Evolutionary conservation across 2,888 invertebrate genomes (phyloP).

Genomic region (Limnephilus marmoratus): DNA sequence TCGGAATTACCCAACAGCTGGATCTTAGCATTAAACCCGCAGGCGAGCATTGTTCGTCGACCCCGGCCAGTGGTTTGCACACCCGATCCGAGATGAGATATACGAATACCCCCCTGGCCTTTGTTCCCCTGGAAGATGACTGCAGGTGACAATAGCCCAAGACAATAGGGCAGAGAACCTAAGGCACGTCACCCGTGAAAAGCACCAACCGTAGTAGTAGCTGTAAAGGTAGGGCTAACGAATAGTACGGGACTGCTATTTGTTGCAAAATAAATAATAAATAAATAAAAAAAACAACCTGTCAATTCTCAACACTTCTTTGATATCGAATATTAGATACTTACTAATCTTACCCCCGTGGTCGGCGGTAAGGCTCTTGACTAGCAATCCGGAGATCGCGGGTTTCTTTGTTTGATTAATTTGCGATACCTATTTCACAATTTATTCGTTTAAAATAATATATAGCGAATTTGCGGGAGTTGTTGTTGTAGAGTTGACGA

Average conservation of each 20-base stretch:
- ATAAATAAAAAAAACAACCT: too few relatives aligned
- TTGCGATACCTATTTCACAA: too few relatives aligned
- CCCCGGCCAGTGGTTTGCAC: not conserved
- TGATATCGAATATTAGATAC: too few relatives aligned
- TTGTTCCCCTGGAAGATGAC: slow-evolving; percentile 3
- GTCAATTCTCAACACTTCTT: too few relatives aligned
- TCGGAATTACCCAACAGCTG: not conserved
- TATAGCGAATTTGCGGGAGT: too few relatives aligned
- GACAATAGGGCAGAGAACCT: not conserved
- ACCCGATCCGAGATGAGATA: not conserved
- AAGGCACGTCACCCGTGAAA: slow-evolving; percentile 4
- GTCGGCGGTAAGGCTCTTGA: too few relatives aligned
- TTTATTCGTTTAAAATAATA: too few relatives aligned
- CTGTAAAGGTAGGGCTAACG: not conserved
- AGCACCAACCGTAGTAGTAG: not conserved
- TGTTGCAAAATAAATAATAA: not conserved
- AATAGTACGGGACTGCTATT: not conserved
- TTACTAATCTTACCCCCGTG: too few relatives aligned
- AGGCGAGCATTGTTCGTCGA: not conserved
- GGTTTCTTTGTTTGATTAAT: too few relatives aligned
- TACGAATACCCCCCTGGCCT: not conserved
- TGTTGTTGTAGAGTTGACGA: too few relatives aligned
- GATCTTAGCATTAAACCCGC: not conserved
- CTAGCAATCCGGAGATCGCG: too few relatives aligned
- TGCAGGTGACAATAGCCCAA: slow-evolving; percentile 17